Conservation (phyloP, 2,113 vertebrate genomes). For the Oryzias woworae region DNA sequence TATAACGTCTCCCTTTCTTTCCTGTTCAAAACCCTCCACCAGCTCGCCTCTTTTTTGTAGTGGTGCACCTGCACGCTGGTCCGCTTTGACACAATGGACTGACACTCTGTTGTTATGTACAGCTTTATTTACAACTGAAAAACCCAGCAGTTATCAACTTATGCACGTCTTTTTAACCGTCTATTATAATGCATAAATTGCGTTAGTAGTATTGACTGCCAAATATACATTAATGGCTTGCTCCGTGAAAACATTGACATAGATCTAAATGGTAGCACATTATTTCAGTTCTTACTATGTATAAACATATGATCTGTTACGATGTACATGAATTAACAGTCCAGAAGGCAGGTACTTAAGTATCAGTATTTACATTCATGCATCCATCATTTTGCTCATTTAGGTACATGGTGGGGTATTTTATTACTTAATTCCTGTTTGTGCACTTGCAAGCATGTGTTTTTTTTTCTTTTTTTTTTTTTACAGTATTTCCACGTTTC, state of each 20-base stretch:
- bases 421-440: constrained; percentile 68
- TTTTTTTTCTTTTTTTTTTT: constrained; percentile 12
- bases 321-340: constrained; percentile 80
- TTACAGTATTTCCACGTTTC: constrained; percentile 54
- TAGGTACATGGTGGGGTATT: constrained; percentile 78
- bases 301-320: constrained; percentile 78
- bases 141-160: constrained; percentile 82
- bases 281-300: constrained; percentile 75
- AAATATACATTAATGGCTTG: constrained; percentile 84
- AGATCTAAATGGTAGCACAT: constrained; percentile 78
- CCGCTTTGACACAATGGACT: constrained; percentile 52
- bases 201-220: constrained; percentile 80
- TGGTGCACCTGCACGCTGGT: constrained; percentile 33
- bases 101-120: constrained; percentile 70
- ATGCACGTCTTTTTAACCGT: constrained; percentile 78
- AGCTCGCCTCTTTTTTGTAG: constrained; percentile 10
- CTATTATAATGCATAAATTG: constrained; percentile 82
- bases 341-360: constrained; percentile 85
- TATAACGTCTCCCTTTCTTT: constrained; percentile 36
- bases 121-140: constrained; percentile 97
- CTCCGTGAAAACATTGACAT: constrained; percentile 79
- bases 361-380: constrained; percentile 92
- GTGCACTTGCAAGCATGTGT: constrained; percentile 75
- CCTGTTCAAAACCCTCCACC: background rate
- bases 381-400: constrained; percentile 83